A percentile compares a stretch with the other conserved stretches of the same genome.
Conservation (phyloP, 2,888 invertebrate species). For the Erebia palarica region DNA sequence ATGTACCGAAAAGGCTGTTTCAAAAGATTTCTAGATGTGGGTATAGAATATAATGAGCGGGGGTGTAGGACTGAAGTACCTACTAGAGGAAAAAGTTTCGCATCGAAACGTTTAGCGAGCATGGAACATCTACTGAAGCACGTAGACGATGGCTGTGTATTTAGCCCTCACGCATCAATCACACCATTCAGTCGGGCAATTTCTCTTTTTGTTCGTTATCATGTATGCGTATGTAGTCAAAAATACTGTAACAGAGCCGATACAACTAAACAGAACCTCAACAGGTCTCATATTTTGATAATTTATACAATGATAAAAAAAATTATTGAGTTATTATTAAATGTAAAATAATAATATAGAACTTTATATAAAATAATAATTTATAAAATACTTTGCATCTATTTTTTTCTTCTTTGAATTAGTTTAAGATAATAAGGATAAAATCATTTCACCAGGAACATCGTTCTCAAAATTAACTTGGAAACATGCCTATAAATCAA, state of each 20-base stretch:
- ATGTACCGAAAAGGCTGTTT: slow-evolving; percentile 47
- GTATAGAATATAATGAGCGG: slow-evolving; percentile 46
- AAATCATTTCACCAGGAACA: neutral
- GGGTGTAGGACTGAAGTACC: slow-evolving; percentile 44
- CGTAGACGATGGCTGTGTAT: slow-evolving; percentile 51
- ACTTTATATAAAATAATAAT: too few relatives aligned
- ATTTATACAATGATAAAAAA: neutral
- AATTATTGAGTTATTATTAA: neutral
- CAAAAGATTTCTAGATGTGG: slow-evolving; percentile 48
- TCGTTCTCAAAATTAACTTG: neutral
- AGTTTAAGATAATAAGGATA: too few relatives aligned
- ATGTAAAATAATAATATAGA: neutral
- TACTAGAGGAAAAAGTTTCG: slow-evolving; percentile 36
- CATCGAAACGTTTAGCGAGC: slow-evolving; percentile 39
- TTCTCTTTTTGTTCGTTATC: slow-evolving; percentile 57
- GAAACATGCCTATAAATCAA: neutral
- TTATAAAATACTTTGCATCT: too few relatives aligned
- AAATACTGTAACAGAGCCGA: slow-evolving; percentile 52
- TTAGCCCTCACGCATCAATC: slow-evolving; percentile 55
- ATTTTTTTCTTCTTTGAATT: too few relatives aligned
- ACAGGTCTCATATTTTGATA: slow-evolving; percentile 12
- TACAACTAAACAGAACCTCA: neutral
- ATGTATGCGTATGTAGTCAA: slow-evolving; percentile 59
- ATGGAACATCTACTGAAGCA: slow-evolving; percentile 40
- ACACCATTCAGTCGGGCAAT: slow-evolving; percentile 56